phyloP scores from a whole-genome alignment of 2,113 vertebrate genomes.

The Periophthalmus modestus region DNA sequence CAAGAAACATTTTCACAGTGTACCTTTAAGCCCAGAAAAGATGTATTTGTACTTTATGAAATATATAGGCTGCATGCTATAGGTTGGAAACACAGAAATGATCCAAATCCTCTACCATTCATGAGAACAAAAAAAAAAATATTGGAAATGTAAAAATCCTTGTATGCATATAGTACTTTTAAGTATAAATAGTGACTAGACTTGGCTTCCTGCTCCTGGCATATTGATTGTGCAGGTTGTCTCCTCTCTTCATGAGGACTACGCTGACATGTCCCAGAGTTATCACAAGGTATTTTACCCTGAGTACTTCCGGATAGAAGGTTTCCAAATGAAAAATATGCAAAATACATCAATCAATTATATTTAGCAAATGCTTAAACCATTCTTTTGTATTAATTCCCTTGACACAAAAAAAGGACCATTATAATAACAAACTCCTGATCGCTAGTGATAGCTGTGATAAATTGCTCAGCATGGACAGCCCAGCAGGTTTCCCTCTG shows the following conservation, averaged over 20 bases:
- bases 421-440: slow-evolving; percentile 35
- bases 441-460: slow-evolving; percentile 51
- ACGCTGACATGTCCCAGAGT: slow-evolving; percentile 46
- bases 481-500: slow-evolving; percentile 68
- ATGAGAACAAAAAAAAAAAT: not conserved
- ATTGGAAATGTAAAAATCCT: not conserved
- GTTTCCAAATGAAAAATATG: not conserved
- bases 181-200: slow-evolving; percentile 34
- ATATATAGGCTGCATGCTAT: no score
- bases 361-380: slow-evolving; percentile 45
- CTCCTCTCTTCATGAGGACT: slow-evolving; percentile 42
- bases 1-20: no score
- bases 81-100: no score
- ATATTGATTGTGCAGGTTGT: slow-evolving; percentile 54
- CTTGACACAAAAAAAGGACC: slow-evolving; percentile 39
- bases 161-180: not conserved
- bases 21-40: no score
- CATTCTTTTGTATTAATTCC: slow-evolving; percentile 29
- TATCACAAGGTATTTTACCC: slow-evolving; percentile 37
- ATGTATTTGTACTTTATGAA: no score
- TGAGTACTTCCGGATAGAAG: not conserved
- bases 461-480: slow-evolving; percentile 19
- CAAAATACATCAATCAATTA: slow-evolving; percentile 15
- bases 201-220: slow-evolving; percentile 53
- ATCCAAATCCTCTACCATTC: no score